Evolutionary conservation across 2,888 invertebrate genomes (phyloP).

Genomic region (Platycheirus albimanus): DNA sequence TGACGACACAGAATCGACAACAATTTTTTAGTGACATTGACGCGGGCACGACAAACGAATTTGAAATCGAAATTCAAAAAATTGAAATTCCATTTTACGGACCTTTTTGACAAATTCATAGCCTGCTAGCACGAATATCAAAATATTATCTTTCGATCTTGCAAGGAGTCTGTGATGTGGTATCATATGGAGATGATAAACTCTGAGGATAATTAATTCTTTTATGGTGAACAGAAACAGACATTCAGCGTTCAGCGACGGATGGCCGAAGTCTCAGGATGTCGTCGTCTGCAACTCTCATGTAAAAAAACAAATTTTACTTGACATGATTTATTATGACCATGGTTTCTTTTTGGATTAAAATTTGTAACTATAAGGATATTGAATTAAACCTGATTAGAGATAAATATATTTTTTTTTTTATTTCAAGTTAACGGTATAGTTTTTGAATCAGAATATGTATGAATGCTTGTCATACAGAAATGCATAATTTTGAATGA

Average conservation of each 20-base stretch:
- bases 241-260: constrained; percentile 20
- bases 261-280: constrained; percentile 29
- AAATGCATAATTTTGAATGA: no score
- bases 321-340: constrained; percentile 63
- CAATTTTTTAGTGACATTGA: constrained; percentile 53
- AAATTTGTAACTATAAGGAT: no score
- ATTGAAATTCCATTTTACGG: constrained; percentile 71
- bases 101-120: constrained; percentile 73
- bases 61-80: constrained; percentile 52
- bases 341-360: no score
- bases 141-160: constrained; percentile 71
- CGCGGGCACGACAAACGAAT: constrained; percentile 58
- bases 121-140: constrained; percentile 69
- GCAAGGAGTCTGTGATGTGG: constrained; percentile 21
- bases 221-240: constrained; percentile 20
- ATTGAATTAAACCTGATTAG: no score
- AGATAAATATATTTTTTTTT: no score
- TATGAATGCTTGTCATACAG: no score
- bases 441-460: no score
- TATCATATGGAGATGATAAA: constrained; percentile 46
- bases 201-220: constrained; percentile 69
- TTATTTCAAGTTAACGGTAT: no score
- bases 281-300: constrained; percentile 38
- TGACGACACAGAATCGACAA: constrained; percentile 44
- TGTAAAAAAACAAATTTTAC: constrained; percentile 44